These are phyloP conservation scores for Synergus laeviventris DNA, from an alignment of 2,888 invertebrate genomes.

Conservation along the genomic window DNA sequence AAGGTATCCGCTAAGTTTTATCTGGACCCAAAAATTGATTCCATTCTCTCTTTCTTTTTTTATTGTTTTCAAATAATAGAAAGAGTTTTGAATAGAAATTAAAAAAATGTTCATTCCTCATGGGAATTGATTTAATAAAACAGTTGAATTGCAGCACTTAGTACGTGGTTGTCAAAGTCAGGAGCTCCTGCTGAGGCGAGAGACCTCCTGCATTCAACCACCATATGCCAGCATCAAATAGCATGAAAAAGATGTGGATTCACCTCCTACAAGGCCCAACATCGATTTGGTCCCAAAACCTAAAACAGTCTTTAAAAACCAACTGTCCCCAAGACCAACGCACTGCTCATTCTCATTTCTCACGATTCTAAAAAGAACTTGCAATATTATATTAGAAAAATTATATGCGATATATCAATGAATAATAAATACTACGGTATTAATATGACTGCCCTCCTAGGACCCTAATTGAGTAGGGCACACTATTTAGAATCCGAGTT, in stretches of 20 bases:
- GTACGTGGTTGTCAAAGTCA: conserved; percentile 15
- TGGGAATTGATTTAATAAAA: not conserved
- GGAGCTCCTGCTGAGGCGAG: conserved; percentile 62
- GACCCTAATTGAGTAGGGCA: no score
- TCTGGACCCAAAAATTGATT: no score
- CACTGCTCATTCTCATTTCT: not conserved
- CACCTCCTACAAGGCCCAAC: conserved; percentile 24
- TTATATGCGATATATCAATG: no score
- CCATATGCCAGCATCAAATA: conserved; percentile 54
- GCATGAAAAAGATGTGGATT: conserved; percentile 29
- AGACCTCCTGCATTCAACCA: conserved; percentile 62
- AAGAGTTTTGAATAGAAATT: not conserved
- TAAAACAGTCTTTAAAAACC: not conserved
- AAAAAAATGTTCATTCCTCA: not conserved
- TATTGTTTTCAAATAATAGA: no score
- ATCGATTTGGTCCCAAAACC: conserved; percentile 16
- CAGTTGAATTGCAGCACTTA: conserved; percentile 11
- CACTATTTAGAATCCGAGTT: no score
- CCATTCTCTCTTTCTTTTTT: no score
- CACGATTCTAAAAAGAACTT: not conserved
- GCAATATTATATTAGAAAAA: not conserved
- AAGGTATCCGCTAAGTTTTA: no score
- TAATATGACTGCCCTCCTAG: no score
- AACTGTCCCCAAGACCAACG: conserved; percentile 1
- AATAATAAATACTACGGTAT: no score